Base-by-base conservation (phyloP, 2,113 vertebrate genomes). In the Paramisgurnus dabryanus region DNA sequence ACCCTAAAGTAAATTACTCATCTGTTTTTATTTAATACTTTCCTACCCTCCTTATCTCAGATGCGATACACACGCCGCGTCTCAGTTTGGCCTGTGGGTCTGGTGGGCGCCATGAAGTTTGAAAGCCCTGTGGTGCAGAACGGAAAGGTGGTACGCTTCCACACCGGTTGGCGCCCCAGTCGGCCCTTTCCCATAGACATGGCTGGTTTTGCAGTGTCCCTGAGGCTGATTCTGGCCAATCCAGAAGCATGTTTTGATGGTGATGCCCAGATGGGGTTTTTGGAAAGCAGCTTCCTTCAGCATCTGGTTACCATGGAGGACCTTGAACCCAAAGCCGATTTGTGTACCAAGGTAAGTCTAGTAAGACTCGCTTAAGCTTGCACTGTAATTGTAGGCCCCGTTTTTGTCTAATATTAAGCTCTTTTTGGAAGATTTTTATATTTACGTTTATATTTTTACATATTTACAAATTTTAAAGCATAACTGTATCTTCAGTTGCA, bases 111-210 rank as follows among this genome's bases (percentile, higher is more conserved):
- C 67, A 94, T 97, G 92, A 93, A 94, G 13, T 96, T 94, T 6
- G 96, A 97, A 90, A 89, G 94, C 17, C 96, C 96, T 0, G 92
- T 92, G 53, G 94, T 97, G 49, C 94, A 95, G 83, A 91, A 90
- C 66, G 94, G 95, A 73, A 94, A 89, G 81, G 96, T 97, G 0
- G 89, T 95, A n/a, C 93, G 95, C 22, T 97, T 97, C 86, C 95
- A 96, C 81, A 95, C 95, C 0, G 95, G 95, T 9, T 97, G 96
- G 96, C 94, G 94, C 64, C 95, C 96, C 50, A 93, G 85, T 69
- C 93, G 96, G 0, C 95, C 96, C 34, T 97, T 97, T 86, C 95
- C 96, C 0, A 84, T 96, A 78, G 96, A 97, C 86, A 97, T 97
- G 96, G 96, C 95, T 0, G 95, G 95, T 41, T 97, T 97, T 1